Conservation (phyloP, 2,113 vertebrate species). For the Dipodomys merriami region DNA sequence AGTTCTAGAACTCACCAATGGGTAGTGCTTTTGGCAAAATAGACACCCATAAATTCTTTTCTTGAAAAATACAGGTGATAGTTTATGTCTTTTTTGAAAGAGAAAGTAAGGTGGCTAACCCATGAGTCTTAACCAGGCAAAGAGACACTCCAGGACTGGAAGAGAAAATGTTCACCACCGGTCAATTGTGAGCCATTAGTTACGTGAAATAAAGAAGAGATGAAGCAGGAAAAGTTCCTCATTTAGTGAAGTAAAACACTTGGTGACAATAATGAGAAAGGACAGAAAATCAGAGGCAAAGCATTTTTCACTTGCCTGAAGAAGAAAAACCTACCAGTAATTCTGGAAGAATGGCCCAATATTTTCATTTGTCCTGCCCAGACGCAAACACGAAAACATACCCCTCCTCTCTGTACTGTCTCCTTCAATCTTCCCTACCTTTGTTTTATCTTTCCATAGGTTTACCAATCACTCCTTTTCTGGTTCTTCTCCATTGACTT, state of each 20-base stretch:
- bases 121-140: not conserved
- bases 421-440: not conserved
- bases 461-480: not conserved
- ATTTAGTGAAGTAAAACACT: not conserved
- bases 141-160: too few relatives aligned
- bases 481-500: not conserved
- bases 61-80: not conserved
- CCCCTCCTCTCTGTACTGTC: rapidly evolving
- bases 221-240: not conserved
- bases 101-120: not conserved
- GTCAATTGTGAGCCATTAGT: not conserved
- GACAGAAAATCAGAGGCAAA: not conserved
- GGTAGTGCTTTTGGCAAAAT: not conserved
- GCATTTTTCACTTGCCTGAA: not conserved
- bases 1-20: not conserved
- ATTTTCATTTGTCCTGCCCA: not conserved
- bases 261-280: not conserved
- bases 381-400: not conserved
- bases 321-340: not conserved
- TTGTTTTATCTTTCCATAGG: not conserved
- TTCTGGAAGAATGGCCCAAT: not conserved
- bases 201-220: not conserved
- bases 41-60: not conserved
- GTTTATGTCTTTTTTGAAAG: not conserved
- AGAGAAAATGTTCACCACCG: not conserved